Conservation (phyloP, 1,140 invertebrate genomes). For the Lutraria rhynchaena region DNA sequence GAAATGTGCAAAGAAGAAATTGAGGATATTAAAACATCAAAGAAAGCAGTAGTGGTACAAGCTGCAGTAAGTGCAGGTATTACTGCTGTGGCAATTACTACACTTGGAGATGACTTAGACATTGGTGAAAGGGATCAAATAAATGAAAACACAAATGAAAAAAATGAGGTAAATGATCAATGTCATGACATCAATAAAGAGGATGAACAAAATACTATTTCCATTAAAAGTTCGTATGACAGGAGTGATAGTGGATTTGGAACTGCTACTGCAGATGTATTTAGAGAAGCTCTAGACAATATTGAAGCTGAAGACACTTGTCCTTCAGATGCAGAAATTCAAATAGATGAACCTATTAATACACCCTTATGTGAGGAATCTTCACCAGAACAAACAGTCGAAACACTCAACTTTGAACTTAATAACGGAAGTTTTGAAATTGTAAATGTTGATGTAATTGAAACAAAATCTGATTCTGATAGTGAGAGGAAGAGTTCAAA, state of each 20-base stretch:
- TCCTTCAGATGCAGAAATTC: neutral
- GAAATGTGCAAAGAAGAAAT: slow-evolving; percentile 43
- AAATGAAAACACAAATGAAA: neutral
- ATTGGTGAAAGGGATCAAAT: neutral
- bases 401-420: slow-evolving; percentile 45
- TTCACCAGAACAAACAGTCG: slow-evolving; percentile 13
- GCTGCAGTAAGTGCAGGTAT: slow-evolving; percentile 45
- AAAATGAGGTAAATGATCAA: neutral
- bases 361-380: neutral
- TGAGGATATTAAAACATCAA: slow-evolving; percentile 15
- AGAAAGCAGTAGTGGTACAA: slow-evolving; percentile 36
- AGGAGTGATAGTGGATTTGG: slow-evolving; percentile 47
- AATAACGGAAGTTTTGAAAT: slow-evolving; percentile 36
- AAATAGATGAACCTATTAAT: too few species aligned
- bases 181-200: neutral
- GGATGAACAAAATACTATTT: neutral
- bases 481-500: neutral
- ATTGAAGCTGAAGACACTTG: neutral
- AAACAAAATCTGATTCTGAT: slow-evolving; percentile 1
- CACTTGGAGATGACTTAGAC: slow-evolving; percentile 21
- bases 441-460: slow-evolving; percentile 37
- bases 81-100: slow-evolving; percentile 42
- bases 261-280: slow-evolving; percentile 16
- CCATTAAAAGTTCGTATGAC: neutral
- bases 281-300: neutral